Evolutionary conservation across 2,888 invertebrate species (phyloP).

Genomic region (Cosmorhoe ocellata): DNA sequence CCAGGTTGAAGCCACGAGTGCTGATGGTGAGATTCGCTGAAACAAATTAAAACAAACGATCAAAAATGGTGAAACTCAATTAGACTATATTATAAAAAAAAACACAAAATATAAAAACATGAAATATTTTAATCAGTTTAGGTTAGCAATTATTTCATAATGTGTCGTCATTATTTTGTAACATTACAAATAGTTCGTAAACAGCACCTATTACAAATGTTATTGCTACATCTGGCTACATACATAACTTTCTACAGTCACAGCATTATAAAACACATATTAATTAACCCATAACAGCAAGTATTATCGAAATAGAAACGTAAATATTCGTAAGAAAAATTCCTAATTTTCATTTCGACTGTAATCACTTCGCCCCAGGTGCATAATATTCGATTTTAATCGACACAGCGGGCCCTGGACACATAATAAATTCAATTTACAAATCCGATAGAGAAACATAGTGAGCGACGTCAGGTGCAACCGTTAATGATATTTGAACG

Average conservation of each 20-base stretch:
- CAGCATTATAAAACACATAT: conserved; percentile 43
- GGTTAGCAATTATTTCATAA: not conserved
- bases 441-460: conserved; percentile 43
- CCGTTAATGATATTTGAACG: conserved; percentile 76
- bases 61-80: not conserved
- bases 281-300: conserved; percentile 60
- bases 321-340: conserved; percentile 57
- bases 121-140: not conserved
- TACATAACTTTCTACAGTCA: conserved; percentile 48
- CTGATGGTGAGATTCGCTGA: conserved; percentile 86
- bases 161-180: conserved; percentile 9
- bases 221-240: not conserved
- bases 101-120: no score
- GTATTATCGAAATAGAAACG: conserved; percentile 58
- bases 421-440: conserved; percentile 63
- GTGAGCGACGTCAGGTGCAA: conserved; percentile 55
- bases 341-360: conserved; percentile 47
- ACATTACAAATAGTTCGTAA: conserved; percentile 9
- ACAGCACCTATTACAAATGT: conserved; percentile 4
- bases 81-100: not conserved
- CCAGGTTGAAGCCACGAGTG: conserved; percentile 82
- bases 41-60: conserved; percentile 55
- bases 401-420: conserved; percentile 51
- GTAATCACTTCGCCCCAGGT: conserved; percentile 60
- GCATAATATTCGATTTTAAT: conserved; percentile 55